Conservation (phyloP, 2,113 vertebrate species). For the Corythornis vintsioides region DNA sequence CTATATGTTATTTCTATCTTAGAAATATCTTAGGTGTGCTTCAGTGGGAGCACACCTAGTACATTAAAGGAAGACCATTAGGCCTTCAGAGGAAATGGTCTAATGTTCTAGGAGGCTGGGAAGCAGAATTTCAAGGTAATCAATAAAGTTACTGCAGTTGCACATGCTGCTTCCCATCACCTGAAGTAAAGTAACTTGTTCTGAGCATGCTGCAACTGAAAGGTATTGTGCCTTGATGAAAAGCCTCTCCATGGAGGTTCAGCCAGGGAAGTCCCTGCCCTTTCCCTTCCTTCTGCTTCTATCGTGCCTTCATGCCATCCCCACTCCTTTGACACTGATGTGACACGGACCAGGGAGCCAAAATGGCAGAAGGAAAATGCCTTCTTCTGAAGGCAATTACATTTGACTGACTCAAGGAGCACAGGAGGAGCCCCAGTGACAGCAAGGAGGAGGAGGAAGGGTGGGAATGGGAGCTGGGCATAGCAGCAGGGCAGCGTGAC, state of each 20-base stretch:
- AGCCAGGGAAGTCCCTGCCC: neutral
- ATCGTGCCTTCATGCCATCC: neutral
- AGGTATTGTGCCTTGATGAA: neutral
- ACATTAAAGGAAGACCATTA: neutral
- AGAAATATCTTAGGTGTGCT: no score
- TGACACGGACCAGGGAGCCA: neutral
- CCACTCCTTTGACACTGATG: neutral
- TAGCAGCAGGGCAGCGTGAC: neutral
- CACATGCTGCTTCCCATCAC: neutral
- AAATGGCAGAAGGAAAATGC: neutral
- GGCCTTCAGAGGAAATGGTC: neutral
- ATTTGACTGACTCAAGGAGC: neutral
- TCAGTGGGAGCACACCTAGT: neutral
- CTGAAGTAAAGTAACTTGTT: neutral
- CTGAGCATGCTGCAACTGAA: neutral
- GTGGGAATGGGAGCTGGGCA: neutral
- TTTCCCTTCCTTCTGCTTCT: neutral
- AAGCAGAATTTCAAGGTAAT: neutral
- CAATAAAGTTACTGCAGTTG: neutral
- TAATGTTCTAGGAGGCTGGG: neutral
- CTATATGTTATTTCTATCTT: neutral
- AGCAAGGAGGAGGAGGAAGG: neutral
- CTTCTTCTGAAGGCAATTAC: neutral
- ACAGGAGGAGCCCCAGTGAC: neutral
- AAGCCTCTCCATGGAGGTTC: neutral